These are phyloP conservation scores for Epinotia demarniana DNA, from an alignment of 2,888 invertebrate species.

Conservation along the genomic window DNA sequence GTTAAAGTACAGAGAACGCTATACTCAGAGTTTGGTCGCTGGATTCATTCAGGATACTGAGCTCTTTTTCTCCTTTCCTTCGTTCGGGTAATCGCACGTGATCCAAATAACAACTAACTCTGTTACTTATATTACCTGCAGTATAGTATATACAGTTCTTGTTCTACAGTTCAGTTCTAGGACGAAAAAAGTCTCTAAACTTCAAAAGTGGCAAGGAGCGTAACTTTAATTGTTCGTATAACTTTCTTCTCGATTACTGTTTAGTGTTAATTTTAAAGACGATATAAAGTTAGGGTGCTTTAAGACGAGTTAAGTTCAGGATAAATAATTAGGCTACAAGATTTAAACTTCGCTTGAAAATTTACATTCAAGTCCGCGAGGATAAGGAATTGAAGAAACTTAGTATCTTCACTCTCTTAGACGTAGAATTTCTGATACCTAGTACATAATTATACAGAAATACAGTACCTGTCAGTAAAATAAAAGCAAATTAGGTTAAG, in stretches of 20 bases:
- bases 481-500: no score
- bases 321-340: constrained; percentile 29
- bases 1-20: constrained; percentile 10
- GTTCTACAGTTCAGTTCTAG: constrained; percentile 12
- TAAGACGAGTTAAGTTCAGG: constrained; percentile 13
- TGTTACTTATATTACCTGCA: constrained; percentile 7
- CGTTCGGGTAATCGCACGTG: constrained; percentile 5
- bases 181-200: constrained; percentile 25
- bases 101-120: constrained; percentile 12
- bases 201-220: constrained; percentile 16
- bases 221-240: constrained; percentile 26
- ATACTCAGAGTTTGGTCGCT: constrained; percentile 3
- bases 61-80: constrained; percentile 18
- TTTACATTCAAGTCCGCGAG: neutral
- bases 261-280: constrained; percentile 17
- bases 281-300: constrained; percentile 27
- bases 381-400: constrained; percentile 7
- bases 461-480: neutral
- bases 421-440: neutral
- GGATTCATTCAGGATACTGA: constrained; percentile 6
- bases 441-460: no score
- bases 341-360: constrained; percentile 8
- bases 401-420: neutral
- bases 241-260: constrained; percentile 17
- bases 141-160: neutral